Conservation (phyloP, 2,888 invertebrate genomes). For the Hydraecia micacea region DNA sequence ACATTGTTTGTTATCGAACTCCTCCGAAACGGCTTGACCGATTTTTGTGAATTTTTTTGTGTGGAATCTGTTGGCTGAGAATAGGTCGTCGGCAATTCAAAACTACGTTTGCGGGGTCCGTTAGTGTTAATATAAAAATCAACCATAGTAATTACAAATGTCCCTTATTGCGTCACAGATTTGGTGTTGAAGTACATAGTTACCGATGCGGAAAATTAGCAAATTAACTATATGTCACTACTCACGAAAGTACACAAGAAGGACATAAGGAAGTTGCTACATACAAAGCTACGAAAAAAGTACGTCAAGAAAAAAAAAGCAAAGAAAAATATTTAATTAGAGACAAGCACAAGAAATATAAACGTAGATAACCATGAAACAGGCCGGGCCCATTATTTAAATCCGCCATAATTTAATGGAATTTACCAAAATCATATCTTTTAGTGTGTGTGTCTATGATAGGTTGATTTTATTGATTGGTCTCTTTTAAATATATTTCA, state of each 20-base stretch:
- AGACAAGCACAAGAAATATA: too few species aligned
- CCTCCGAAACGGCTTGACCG: too few species aligned
- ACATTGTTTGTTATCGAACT: too few species aligned
- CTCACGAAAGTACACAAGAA: conserved; percentile 4
- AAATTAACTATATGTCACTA: conserved; percentile 39
- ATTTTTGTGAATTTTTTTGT: too few species aligned
- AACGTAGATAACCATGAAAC: too few species aligned
- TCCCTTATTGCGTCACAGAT: conserved; percentile 15
- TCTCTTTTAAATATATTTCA: too few species aligned
- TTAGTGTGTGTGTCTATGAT: neutral
- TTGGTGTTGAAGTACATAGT: conserved; percentile 24
- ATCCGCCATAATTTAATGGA: neutral
- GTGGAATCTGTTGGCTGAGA: too few species aligned
- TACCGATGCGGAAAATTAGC: conserved; percentile 48
- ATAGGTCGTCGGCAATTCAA: too few species aligned
- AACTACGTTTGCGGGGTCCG: too few species aligned
- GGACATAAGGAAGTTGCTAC: neutral
- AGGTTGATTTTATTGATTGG: too few species aligned
- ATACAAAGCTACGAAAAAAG: neutral
- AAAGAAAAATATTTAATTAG: neutral
- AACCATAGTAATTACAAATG: conserved; percentile 24
- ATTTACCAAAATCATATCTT: neutral
- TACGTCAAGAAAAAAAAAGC: neutral
- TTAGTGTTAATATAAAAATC: neutral
- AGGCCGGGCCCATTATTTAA: too few species aligned